Base-by-base conservation (phyloP, 2,888 invertebrate species). In the Unio pictorum region DNA sequence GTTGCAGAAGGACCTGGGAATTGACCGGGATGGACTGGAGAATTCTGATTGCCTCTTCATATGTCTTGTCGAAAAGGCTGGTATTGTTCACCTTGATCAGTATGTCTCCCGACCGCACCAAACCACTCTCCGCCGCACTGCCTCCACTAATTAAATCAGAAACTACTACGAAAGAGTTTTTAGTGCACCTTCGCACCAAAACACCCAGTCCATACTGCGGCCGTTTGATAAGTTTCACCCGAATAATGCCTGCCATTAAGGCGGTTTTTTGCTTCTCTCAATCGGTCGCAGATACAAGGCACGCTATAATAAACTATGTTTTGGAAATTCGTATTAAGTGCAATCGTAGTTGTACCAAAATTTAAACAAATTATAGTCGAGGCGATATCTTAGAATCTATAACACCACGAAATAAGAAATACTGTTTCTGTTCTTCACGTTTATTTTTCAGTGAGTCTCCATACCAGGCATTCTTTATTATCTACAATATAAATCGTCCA, bases 51-150 rank as follows among this genome's bases (percentile, higher is more conserved):
- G 84, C 81, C 66, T 84, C 80, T 23, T 86, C 85, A 73, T 87
- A 89, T 34, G 81, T 78, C 76, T 86, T 81, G 23, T 84, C 82
- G 3, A 81, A 79, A 57, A 89, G 67, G 68, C 86, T 84, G 28
- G 76, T 80, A 60, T 87, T 86, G 74, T 89, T 87, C 8, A 89
- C 87, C 26, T 84, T 80, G 0, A 89, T 74, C 17, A 89, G 84
- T 54, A 85, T 78, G 76, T 89, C 89, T 30, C 88, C 89, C 7
- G 86, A 82, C 71, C 84, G 81, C 0, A 89, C 82, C 55, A 88
- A 76, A 4, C 88, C 87, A 64, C 86, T 85, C 64, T 86, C 85
- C 59, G 86, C 84, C 0, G 88, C 89, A 34, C 86, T 86, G 11
- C 88, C 87, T 20, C 84, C 85, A 7, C 78, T 71, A 18, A 85